Evolutionary conservation across 2,797 vertebrate genomes (phyloP).

Genomic region (Phataginus tricuspis): DNA sequence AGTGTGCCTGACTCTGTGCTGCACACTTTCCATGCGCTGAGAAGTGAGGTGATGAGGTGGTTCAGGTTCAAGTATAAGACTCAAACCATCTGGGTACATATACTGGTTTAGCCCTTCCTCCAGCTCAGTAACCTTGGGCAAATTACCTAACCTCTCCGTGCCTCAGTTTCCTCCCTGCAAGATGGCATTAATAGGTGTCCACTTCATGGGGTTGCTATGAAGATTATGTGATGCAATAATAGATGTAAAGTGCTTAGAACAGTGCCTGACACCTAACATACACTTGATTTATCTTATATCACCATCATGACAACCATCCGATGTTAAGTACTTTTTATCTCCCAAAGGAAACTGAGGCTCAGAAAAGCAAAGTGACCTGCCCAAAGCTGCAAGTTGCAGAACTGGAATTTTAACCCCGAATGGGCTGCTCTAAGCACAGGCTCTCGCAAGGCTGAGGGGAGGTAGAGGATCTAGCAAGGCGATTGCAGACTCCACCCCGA

Average conservation of each 20-base stretch:
- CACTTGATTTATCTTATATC: rapidly evolving
- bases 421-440: no score
- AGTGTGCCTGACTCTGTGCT: not conserved
- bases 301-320: not conserved
- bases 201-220: not conserved
- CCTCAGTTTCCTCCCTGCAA: not conserved
- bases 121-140: not conserved
- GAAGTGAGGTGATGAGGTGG: not conserved
- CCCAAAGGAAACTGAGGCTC: not conserved
- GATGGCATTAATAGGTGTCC: not conserved
- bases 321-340: not conserved
- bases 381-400: not conserved
- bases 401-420: not conserved
- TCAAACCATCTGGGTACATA: not conserved
- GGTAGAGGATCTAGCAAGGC: not conserved
- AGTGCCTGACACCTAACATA: not conserved
- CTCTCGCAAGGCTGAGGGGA: not conserved
- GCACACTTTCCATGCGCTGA: not conserved
- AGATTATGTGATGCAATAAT: not conserved
- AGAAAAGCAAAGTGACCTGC: not conserved
- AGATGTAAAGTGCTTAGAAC: not conserved
- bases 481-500: not conserved
- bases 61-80: not conserved
- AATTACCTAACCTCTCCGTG: not conserved
- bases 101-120: not conserved